Evolutionary conservation across 2,797 vertebrate genomes (phyloP).

Genomic region (Varecia variegata): DNA sequence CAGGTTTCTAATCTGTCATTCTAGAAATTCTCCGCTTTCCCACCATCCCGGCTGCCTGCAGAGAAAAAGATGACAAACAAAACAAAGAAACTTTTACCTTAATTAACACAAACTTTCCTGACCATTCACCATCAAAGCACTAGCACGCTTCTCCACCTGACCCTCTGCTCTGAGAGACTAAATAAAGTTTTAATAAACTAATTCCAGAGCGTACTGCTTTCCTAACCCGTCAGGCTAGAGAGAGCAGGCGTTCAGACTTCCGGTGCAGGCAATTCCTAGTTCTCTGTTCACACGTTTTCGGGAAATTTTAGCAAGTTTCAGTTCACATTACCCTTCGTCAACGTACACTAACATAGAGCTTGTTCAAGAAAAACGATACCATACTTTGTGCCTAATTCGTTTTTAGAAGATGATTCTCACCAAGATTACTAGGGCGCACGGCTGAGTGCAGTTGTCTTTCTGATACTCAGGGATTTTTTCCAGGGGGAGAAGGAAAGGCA

Average conservation of each 20-base stretch:
- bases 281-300: background rate
- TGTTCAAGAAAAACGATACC: background rate
- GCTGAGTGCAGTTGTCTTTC: background rate
- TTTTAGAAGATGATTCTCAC: background rate
- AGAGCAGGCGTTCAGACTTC: background rate
- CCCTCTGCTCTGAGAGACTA: background rate
- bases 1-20: too few relatives aligned
- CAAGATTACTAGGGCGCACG: background rate
- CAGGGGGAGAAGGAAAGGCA: too few relatives aligned
- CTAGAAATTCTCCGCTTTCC: background rate
- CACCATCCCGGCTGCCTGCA: background rate
- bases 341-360: rapidly evolving
- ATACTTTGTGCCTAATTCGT: background rate
- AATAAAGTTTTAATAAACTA: background rate
- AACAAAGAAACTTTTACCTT: background rate
- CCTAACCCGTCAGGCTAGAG: background rate
- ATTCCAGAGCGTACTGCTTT: background rate
- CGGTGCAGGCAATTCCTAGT: background rate
- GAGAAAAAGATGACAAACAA: background rate
- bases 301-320: background rate
- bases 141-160: background rate
- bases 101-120: background rate
- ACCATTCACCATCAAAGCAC: background rate
- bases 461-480: background rate
- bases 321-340: background rate